Conservation (phyloP, 2,888 invertebrate species). For the Hoplodrina ambigua region DNA sequence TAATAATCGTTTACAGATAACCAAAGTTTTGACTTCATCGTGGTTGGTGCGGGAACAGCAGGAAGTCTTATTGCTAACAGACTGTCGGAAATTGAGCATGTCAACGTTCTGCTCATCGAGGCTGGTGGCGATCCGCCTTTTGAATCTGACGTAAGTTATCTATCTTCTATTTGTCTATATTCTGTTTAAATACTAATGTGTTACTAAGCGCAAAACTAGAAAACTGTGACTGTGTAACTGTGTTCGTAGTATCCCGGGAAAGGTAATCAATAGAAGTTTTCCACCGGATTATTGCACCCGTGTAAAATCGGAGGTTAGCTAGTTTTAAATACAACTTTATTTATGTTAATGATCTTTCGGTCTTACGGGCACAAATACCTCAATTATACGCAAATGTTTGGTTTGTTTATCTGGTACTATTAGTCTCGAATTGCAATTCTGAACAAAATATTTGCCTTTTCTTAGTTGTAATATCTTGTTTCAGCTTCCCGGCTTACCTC, state of each 20-base stretch:
- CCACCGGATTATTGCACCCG: too few relatives aligned
- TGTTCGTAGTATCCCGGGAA: too few relatives aligned
- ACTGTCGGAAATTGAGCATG: conserved; percentile 62
- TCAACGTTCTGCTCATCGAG: conserved; percentile 69
- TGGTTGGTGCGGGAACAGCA: conserved; percentile 70
- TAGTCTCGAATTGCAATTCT: neutral
- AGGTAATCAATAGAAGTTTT: too few relatives aligned
- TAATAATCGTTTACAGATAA: conserved; percentile 53
- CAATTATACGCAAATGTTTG: too few relatives aligned
- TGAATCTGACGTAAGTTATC: conserved; percentile 67
- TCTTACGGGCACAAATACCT: too few relatives aligned
- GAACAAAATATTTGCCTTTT: neutral
- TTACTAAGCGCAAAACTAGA: too few relatives aligned
- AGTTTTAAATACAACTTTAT: neutral
- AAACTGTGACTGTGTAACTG: too few relatives aligned
- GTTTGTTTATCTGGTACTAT: neutral
- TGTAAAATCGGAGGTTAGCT: too few relatives aligned
- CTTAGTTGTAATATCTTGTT: neutral
- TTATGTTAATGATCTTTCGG: neutral
- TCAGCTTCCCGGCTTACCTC: conserved; percentile 69
- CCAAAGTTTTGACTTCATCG: conserved; percentile 64
- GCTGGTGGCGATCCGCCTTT: conserved; percentile 71
- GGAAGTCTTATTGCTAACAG: conserved; percentile 70
- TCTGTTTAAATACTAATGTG: too few relatives aligned
- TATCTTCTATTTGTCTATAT: too few relatives aligned